Evolutionary conservation across 1,140 invertebrate genomes (phyloP), one percentile per base, ranked within the genome.

Genomic region (Drosophila takahashii): DNA sequence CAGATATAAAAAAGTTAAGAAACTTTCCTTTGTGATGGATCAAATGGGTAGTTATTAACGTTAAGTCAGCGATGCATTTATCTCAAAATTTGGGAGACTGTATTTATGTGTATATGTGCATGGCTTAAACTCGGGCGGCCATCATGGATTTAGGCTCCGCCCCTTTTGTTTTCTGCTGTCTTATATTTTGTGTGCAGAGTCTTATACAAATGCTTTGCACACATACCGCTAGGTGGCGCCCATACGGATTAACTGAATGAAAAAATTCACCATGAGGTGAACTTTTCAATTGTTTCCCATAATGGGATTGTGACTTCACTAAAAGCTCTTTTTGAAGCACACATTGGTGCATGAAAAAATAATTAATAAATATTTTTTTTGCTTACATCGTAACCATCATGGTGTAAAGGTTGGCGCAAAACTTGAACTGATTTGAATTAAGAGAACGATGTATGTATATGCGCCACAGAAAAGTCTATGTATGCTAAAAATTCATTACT

Each of bases 91-190:
- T n/a, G 9, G 47, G 29, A 50, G 47, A 32, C 9, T 32, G 9
- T n/a, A 0, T 50, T 8, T 32, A 7, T 48, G 47, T 32, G n/a
- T 15, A 16, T 16, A 16, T 48, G 27, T 29, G 47, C 3, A 50
- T 32, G 26, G 45, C 13, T 29, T 15, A 8, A 27, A 48, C 6
- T 15, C 26, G 45, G 64, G 64, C 60, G 45, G 64, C 64, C 64
- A 67, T 67, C 64, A 67, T 67, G 64, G 64, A 67, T 51, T 66
- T 26, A n/a, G 44, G 4, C 64, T 42, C 64, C 64, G 64, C 64
- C 64, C 64, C 36, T 27, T 66, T 66, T 0, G 59, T 41, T 34
- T 60, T 4, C 0, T 2, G 4, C 4, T 8, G 16, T 58, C 61
- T 62, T 62, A 62, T 62, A 62, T 7, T 42, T 34, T 18, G 2